Percentiles rank a stretch among this genome's conserved stretches.
phyloP scores from a whole-genome alignment of 2,888 invertebrate species.

The Ennomos quercinarius region DNA sequence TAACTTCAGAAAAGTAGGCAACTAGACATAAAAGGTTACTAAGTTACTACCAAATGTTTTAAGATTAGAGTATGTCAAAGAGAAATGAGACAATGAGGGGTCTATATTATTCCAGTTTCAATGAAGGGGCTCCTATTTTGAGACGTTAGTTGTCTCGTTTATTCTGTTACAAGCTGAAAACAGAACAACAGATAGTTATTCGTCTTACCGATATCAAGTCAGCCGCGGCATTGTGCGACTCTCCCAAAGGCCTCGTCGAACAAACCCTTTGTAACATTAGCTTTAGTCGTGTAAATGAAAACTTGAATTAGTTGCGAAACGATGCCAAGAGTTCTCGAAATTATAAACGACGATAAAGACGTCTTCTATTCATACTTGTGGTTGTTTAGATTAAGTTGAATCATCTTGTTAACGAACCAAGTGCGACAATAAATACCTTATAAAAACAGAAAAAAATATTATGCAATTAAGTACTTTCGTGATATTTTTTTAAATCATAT shows the following conservation, averaged over 20 bases:
- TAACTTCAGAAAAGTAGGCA: too few species aligned
- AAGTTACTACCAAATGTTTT: constrained; percentile 7
- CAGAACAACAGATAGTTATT: constrained; percentile 63
- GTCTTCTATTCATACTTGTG: too few species aligned
- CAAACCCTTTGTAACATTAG: constrained; percentile 69
- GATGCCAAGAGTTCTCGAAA: constrained; percentile 40
- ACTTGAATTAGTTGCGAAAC: constrained; percentile 67
- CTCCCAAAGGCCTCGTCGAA: constrained; percentile 57
- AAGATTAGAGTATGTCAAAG: constrained; percentile 5
- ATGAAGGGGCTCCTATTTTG: constrained; percentile 44
- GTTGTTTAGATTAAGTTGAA: too few species aligned
- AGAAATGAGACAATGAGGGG: too few species aligned
- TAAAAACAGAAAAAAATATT: too few species aligned
- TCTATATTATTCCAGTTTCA: constrained; percentile 16
- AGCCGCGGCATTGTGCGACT: constrained; percentile 51
- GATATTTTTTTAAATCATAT: too few species aligned
- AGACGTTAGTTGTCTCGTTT: constrained; percentile 49
- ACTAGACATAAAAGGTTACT: neutral
- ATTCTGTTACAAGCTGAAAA: constrained; percentile 54
- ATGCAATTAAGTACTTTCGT: too few species aligned
- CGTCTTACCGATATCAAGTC: constrained; percentile 54
- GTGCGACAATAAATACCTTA: too few species aligned
- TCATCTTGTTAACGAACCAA: too few species aligned
- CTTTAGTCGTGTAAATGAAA: constrained; percentile 62
- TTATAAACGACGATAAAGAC: constrained; percentile 6